Evolutionary conservation across 2,888 invertebrate species (phyloP).

Genomic region (Ischnus inquisitorius): DNA sequence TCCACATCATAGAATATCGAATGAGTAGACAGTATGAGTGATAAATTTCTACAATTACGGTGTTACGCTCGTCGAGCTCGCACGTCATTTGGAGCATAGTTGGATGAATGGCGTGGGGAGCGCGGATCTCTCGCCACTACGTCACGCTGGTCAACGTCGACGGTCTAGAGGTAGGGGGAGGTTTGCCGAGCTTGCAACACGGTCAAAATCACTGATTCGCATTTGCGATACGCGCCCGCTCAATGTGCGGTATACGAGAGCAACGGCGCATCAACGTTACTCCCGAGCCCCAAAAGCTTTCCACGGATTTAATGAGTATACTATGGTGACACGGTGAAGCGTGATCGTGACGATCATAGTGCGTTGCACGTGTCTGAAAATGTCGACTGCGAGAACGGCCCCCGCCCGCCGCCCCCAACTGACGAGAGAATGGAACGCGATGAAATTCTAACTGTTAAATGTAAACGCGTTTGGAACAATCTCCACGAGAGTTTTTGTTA

Average conservation of each 20-base stretch:
- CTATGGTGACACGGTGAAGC: slow-evolving; percentile 70
- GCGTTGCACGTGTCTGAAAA: slow-evolving; percentile 50
- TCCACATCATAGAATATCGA: not conserved
- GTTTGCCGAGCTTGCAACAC: slow-evolving; percentile 54
- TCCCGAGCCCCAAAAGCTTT: slow-evolving; percentile 51
- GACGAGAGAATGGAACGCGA: slow-evolving; percentile 64
- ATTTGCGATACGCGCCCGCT: slow-evolving; percentile 57
- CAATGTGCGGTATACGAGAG: slow-evolving; percentile 54
- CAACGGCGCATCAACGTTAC: slow-evolving; percentile 51
- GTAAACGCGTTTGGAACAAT: slow-evolving; percentile 47
- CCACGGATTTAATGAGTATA: slow-evolving; percentile 68
- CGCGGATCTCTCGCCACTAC: not conserved
- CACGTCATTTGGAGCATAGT: slow-evolving; percentile 40
- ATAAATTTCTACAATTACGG: slow-evolving; percentile 55
- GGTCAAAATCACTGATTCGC: slow-evolving; percentile 69
- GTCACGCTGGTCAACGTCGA: slow-evolving; percentile 53
- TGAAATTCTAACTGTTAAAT: slow-evolving; percentile 67
- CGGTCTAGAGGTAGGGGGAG: not conserved
- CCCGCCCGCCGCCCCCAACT: not conserved
- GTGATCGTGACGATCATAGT: slow-evolving; percentile 70
- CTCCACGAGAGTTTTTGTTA: slow-evolving; percentile 47
- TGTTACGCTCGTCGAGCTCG: slow-evolving; percentile 25
- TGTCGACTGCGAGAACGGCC: slow-evolving; percentile 34
- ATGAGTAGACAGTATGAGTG: slow-evolving; percentile 21
- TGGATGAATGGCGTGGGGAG: slow-evolving; percentile 32